These are phyloP conservation scores for Apus apus DNA, from an alignment of 2,113 vertebrate species.

Conservation along the genomic window DNA sequence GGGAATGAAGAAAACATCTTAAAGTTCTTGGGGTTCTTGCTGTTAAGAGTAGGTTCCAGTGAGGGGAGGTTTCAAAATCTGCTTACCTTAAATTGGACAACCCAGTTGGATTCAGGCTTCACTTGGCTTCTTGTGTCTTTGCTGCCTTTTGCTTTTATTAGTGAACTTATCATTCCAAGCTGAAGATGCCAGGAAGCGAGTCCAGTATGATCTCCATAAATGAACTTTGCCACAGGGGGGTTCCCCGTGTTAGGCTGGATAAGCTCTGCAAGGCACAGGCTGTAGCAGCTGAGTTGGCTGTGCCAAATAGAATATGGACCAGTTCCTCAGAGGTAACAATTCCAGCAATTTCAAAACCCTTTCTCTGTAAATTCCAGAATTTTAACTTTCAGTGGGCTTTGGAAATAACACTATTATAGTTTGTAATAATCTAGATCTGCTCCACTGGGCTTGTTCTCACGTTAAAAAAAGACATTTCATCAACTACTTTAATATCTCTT, in stretches of 20 bases:
- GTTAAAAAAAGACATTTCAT: background rate
- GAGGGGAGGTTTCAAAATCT: background rate
- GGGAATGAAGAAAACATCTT: background rate
- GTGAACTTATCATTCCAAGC: background rate
- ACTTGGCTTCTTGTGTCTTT: background rate
- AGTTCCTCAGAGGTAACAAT: background rate
- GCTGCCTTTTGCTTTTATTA: background rate
- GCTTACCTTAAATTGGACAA: background rate
- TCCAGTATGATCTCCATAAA: rapidly evolving
- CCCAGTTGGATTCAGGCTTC: background rate
- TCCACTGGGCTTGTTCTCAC: background rate
- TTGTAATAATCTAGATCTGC: background rate
- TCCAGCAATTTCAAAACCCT: background rate
- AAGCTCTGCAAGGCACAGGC: background rate
- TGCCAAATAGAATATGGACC: background rate
- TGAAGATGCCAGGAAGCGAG: background rate
- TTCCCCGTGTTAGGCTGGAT: background rate
- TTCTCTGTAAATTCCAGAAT: background rate
- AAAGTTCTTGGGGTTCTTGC: background rate
- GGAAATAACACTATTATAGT: background rate
- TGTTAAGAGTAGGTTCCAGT: background rate
- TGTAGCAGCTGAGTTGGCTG: background rate
- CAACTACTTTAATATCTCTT: background rate
- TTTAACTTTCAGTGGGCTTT: background rate
- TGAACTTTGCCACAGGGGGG: background rate